Evolutionary conservation across 23 tunicate genomes (phyloP).

Genomic region (Phallusia fumigata): DNA sequence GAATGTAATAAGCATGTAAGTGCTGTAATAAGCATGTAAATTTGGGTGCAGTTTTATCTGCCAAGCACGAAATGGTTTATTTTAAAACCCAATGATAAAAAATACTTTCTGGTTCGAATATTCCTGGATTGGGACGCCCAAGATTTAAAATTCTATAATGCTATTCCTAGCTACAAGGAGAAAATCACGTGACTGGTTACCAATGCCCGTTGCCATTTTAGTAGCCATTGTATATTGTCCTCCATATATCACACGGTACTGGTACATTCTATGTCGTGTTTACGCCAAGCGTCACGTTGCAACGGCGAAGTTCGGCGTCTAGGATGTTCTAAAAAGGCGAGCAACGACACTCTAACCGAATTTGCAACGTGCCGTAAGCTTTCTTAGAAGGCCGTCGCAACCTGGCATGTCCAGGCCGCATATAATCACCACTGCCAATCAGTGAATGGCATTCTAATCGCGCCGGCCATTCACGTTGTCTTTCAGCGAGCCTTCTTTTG

Average conservation of each 20-base stretch:
- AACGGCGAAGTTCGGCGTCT: neutral
- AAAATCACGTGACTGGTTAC: too few species aligned
- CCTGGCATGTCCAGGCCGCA: neutral
- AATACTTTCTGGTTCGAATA: too few species aligned
- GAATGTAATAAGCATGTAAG: too few species aligned
- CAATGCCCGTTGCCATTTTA: neutral
- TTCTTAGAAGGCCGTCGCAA: conserved; percentile 15
- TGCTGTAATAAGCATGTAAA: too few species aligned
- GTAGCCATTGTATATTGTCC: neutral
- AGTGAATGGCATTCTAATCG: neutral
- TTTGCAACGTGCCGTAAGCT: conserved; percentile 1
- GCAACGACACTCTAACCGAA: neutral
- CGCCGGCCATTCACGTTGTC: neutral
- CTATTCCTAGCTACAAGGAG: too few species aligned
- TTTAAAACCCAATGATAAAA: too few species aligned
- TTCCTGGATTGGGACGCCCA: too few species aligned
- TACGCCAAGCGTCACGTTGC: conserved; percentile 6
- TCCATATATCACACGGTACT: neutral
- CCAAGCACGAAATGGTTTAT: too few species aligned
- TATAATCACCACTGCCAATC: conserved; percentile 5
- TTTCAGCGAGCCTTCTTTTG: conserved; percentile 10
- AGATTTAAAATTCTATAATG: too few species aligned
- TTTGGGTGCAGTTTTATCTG: too few species aligned
- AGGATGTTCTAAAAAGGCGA: neutral
- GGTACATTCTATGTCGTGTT: neutral